These are phyloP conservation scores for Garrulus glandarius DNA, from an alignment of 2,797 vertebrate genomes.

Conservation along the genomic window DNA sequence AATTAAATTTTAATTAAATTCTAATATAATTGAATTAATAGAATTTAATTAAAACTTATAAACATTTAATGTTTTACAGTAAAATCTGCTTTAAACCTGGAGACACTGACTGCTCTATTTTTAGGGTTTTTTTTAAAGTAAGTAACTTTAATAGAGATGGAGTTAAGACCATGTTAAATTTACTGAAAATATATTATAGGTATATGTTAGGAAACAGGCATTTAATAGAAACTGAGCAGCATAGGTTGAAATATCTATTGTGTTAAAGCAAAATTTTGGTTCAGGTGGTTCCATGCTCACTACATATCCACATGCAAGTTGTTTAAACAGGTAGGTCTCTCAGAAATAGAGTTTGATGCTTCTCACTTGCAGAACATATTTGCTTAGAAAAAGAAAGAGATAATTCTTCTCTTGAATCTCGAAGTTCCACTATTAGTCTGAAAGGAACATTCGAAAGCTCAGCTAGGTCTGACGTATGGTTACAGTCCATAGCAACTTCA, in stretches of 20 bases:
- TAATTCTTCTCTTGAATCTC: background rate
- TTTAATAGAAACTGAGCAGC: background rate
- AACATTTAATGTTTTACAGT: background rate
- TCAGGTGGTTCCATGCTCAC: background rate
- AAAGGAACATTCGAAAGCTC: background rate
- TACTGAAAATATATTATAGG: background rate
- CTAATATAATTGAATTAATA: background rate
- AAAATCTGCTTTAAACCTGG: background rate
- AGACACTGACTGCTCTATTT: background rate
- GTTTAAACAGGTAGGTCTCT: background rate
- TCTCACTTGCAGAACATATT: background rate
- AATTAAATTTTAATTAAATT: background rate
- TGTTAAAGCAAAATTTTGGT: background rate
- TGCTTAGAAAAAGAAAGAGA: background rate
- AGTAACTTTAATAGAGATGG: background rate
- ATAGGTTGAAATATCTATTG: background rate
- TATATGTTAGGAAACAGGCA: background rate
- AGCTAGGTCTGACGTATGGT: fast-evolving
- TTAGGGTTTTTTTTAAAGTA: background rate
- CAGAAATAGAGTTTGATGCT: background rate
- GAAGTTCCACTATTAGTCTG: background rate
- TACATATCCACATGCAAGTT: background rate
- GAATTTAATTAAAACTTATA: background rate
- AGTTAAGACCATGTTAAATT: background rate
- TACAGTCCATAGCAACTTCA: background rate